phyloP scores from a whole-genome alignment of 2,797 vertebrate species.

The Channallabes apus region DNA sequence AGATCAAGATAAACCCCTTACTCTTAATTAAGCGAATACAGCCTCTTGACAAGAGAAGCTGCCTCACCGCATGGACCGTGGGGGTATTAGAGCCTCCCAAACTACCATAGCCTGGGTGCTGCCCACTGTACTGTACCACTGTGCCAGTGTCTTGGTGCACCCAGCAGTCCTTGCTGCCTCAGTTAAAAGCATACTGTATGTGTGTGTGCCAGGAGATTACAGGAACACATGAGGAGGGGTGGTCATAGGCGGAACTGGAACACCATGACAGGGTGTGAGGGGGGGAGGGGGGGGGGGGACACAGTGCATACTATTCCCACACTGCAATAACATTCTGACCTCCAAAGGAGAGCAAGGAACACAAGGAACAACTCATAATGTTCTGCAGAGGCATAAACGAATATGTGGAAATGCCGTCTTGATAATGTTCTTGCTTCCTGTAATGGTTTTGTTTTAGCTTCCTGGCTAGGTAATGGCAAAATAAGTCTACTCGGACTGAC shows the following conservation, averaged over 20 bases:
- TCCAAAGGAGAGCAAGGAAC: neutral
- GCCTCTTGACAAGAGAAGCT: slow-evolving; percentile 12
- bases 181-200: slow-evolving; percentile 9
- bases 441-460: slow-evolving; percentile 24
- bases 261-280: slow-evolving; percentile 21
- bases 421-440: slow-evolving; percentile 23
- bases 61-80: slow-evolving; percentile 34
- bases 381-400: slow-evolving; percentile 10
- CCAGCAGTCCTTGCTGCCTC: slow-evolving; percentile 29
- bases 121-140: slow-evolving; percentile 23
- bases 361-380: slow-evolving; percentile 14
- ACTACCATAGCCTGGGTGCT: slow-evolving; percentile 14
- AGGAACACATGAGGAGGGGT: slow-evolving; percentile 6
- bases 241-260: slow-evolving; percentile 16
- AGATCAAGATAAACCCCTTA: slow-evolving; percentile 55
- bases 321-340: slow-evolving; percentile 39
- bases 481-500: slow-evolving; percentile 26
- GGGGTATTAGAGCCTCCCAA: slow-evolving; percentile 42
- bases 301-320: slow-evolving; percentile 12
- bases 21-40: slow-evolving; percentile 60
- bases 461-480: slow-evolving; percentile 15
- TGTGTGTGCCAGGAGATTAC: slow-evolving; percentile 26
- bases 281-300: slow-evolving; percentile 9
- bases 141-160: slow-evolving; percentile 34
- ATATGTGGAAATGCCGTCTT: slow-evolving; percentile 10